Evolutionary conservation across 2,113 vertebrate genomes (phyloP).

Genomic region (Lutjanus erythropterus): DNA sequence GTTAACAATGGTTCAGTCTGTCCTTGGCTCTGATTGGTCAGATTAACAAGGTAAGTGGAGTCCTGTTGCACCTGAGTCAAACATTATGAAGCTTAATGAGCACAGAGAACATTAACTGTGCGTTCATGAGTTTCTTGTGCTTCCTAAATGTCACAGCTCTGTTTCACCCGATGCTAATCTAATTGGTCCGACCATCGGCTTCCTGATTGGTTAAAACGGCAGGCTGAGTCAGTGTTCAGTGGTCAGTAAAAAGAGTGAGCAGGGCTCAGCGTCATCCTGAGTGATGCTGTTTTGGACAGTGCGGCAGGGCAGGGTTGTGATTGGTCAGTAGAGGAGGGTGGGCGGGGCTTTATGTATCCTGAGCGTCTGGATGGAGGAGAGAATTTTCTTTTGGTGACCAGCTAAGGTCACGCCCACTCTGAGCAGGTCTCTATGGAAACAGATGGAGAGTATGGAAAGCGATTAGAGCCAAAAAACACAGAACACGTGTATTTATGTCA

Average conservation of each 20-base stretch:
- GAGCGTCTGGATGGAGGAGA: conserved; percentile 95
- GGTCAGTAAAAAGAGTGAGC: conserved; percentile 24
- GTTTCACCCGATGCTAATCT: not conserved
- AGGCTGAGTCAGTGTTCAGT: not conserved
- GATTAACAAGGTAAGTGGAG: not conserved
- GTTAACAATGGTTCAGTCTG: not conserved
- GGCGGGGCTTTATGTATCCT: conserved; percentile 89
- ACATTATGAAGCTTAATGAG: not conserved
- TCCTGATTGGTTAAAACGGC: conserved; percentile 29
- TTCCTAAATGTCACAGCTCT: not conserved
- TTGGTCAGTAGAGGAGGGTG: conserved; percentile 78
- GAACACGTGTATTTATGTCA: too few relatives aligned
- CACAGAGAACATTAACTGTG: not conserved
- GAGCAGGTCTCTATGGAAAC: conserved; percentile 91
- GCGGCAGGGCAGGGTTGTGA: not conserved
- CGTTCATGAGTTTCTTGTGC: not conserved
- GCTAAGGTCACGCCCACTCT: conserved; percentile 97
- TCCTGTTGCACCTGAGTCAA: conserved; percentile 12
- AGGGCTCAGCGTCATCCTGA: conserved; percentile 87
- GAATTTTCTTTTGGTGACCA: conserved; percentile 98
- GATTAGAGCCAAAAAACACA: too few relatives aligned
- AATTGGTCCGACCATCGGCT: conserved; percentile 4
- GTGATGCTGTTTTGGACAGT: conserved; percentile 68
- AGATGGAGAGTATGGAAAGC: not conserved
- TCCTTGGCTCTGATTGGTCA: conserved; percentile 9